phyloP scores from a whole-genome alignment of 53 echinoderm and acorn worm genomes.

The Stichopus horrens region DNA sequence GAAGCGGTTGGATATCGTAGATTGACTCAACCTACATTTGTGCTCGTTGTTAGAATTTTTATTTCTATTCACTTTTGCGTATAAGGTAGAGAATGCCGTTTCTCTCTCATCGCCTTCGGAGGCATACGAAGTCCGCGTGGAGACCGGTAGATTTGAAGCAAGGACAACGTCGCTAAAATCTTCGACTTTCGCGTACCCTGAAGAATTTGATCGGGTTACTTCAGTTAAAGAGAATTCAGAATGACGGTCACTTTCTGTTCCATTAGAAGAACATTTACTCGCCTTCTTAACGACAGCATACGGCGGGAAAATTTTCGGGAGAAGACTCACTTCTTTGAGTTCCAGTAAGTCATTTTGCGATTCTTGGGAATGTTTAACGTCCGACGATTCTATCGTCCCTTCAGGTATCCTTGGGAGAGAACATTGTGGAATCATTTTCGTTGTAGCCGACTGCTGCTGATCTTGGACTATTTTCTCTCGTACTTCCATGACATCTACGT shows the following conservation, averaged over 20 bases:
- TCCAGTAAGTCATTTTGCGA: not conserved
- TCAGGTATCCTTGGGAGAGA: conserved; percentile 14
- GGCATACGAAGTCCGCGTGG: not conserved
- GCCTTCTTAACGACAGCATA: not conserved
- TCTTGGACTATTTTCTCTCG: conserved; percentile 1
- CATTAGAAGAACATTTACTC: not conserved
- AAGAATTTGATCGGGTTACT: conserved; percentile 1
- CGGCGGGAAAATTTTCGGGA: not conserved
- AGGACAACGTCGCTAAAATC: not conserved
- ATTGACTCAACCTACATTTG: not conserved
- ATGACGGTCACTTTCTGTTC: not conserved
- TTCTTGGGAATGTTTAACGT: not conserved
- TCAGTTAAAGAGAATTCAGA: not conserved
- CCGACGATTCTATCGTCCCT: not conserved
- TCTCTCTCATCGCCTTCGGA: not conserved
- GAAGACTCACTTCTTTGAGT: not conserved
- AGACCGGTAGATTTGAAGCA: too few species aligned
- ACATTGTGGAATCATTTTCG: conserved; percentile 7
- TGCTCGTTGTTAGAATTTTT: conserved; percentile 18
- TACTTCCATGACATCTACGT: not conserved
- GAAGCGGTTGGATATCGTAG: not conserved
- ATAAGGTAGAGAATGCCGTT: not conserved
- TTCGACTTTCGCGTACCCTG: conserved; percentile 10
- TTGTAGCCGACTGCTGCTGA: not conserved
- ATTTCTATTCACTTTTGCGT: conserved; percentile 24